Evolutionary conservation across 2,113 vertebrate genomes (phyloP), one percentile per base, ranked within the genome.

Genomic region (Sebastes fasciatus): DNA sequence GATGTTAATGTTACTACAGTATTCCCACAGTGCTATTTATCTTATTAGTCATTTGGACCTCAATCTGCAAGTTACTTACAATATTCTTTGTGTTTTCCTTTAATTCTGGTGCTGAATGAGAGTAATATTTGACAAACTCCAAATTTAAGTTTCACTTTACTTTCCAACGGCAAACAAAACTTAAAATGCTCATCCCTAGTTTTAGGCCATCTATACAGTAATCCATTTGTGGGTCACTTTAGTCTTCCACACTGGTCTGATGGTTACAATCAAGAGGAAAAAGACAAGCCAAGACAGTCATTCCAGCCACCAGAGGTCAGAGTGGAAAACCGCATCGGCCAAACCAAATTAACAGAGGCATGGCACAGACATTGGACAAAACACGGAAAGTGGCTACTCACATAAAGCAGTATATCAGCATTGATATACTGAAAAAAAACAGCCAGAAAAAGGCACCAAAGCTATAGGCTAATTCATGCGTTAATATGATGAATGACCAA

Each of bases 241-340:
- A 5, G 13, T n/a, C 4, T 72, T n/a, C 21, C 55, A 62, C 42
- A 74, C 2, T 64, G 2, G 61, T 67, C 8, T 48, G 23, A 51
- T 65, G 21, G 7, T 71, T 65, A 70, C 3, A 75, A 57, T 49
- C 19, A 78, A 80, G 23, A 77, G 51, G 8, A 65, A 74, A 78
- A 63, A 69, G 21, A 58, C 2, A 46, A 63, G 19, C 4, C 23
- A 69, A 40, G 26, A 6, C 19, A 58, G 46, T 58, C 43, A 66
- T 26, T 74, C n/a, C 62, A 21, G 49, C 61, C 74, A 85, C n/a
- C 64, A 84, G 51, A 67, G 13, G 23, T 74, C n/a, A 69, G 4
- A 10, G n/a, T 10, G 8, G 6, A 75, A 45, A 74, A 52, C 23
- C 57, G 71, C 40, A 77, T 1, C 3, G 14, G 69, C 2, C 48